Percentiles rank a stretch among this genome's conserved stretches.
phyloP scores from a whole-genome alignment of 2,888 invertebrate species.

The Tolmerus cingulatus region DNA sequence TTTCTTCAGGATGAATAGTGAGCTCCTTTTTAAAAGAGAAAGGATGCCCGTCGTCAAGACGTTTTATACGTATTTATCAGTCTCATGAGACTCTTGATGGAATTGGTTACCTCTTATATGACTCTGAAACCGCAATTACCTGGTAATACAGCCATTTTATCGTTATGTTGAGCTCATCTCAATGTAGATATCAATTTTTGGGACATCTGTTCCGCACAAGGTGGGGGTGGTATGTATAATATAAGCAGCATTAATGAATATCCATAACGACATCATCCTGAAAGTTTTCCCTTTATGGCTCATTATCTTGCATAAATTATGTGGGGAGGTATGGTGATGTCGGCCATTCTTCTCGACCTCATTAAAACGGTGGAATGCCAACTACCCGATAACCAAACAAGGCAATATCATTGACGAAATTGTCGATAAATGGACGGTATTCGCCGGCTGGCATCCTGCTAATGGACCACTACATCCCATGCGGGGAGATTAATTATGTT shows the following conservation, averaged over 20 bases:
- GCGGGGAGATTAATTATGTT: constrained; percentile 4
- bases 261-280: background rate
- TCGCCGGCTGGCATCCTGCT: background rate
- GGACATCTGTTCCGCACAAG: background rate
- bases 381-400: constrained; percentile 4
- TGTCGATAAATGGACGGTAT: constrained; percentile 9
- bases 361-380: background rate
- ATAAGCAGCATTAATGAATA: background rate
- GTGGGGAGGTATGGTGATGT: background rate
- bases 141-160: background rate
- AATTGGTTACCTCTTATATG: background rate
- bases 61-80: background rate
- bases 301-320: background rate
- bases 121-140: background rate
- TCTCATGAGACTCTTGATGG: background rate
- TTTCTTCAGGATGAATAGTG: background rate
- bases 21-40: background rate
- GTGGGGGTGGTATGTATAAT: background rate
- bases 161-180: background rate
- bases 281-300: background rate
- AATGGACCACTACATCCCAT: background rate
- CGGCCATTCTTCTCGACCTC: background rate
- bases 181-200: background rate
- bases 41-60: background rate
- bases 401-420: constrained; percentile 21